Base-by-base conservation (phyloP, 2,113 vertebrate species). In the Gymnocephalus cernua region DNA sequence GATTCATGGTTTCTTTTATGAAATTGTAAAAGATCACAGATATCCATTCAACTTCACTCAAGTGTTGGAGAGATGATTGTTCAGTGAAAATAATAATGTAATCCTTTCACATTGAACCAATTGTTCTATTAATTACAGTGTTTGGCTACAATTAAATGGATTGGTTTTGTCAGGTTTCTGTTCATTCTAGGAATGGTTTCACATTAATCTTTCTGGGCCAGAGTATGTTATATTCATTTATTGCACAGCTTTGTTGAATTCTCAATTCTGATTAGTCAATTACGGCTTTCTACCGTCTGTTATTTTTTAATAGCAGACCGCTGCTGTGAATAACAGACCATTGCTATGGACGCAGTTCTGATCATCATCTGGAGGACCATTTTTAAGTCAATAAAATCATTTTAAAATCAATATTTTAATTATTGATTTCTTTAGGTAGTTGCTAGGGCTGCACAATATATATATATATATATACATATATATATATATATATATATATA, bases 91-190 rank as follows among this genome's bases (percentile, higher is more conserved):
- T 80, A 85, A 85, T 83, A 92, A 89, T 82, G 77, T 90, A 78
- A 86, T 89, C 75, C 66, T 88, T 91, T 88, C 89, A 86, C 73
- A 53, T 4, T 82, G 56, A 89, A 77, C 51, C 75, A 72, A 84
- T 88, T 91, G 89, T 93, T 91, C 83, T 16, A 73, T 82, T 94
- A 93, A 92, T 92, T 88, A 89, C 74, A 89, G 91, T 91, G 87
- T 93, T 91, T 90, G 83, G 79, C 73, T 87, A 86, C 80, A 86
- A 84, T 91, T 81, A 86, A 79, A 88, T 88, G 66, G 86, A 89
- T 82, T 85, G 69, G 74, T 86, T 93, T 87, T 88, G 81, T 87
- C 84, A 77, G 65, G 79, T 86, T 87, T 78, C 80, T 75, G 51
- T 69, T 89, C 68, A 73, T 75, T 84, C 35, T 70, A 73, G 29